Conservation (phyloP, 2,113 vertebrate species). For the Neotoma lepida region DNA sequence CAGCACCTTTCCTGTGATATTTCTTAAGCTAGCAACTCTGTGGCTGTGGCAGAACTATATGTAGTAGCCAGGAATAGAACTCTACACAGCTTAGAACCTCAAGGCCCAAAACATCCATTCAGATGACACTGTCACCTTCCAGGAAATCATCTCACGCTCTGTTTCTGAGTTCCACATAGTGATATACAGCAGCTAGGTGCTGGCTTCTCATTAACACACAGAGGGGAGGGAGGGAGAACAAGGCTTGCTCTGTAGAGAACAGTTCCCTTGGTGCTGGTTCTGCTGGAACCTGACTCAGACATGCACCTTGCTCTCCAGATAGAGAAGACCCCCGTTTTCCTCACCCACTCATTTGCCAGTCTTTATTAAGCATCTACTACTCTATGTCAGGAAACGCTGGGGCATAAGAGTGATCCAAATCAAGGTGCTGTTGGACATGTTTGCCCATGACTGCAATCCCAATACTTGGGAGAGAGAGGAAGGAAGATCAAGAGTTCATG, state of each 20-base stretch:
- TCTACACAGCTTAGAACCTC: slow-evolving; percentile 62
- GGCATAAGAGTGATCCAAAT: not conserved
- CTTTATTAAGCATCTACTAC: not conserved
- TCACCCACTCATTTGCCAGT: not conserved
- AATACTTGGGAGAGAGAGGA: not conserved
- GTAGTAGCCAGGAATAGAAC: slow-evolving; percentile 77
- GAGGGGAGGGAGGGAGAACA: not conserved
- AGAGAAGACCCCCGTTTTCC: not conserved
- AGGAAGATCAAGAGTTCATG: not conserved
- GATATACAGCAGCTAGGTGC: slow-evolving; percentile 4
- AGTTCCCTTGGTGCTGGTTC: not conserved
- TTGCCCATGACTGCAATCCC: not conserved
- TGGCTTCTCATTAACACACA: slow-evolving; percentile 20
- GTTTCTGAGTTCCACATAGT: not conserved
- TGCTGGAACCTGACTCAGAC: not conserved
- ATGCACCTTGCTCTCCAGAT: not conserved
- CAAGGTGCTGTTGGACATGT: not conserved
- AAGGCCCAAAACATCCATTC: slow-evolving; percentile 62
- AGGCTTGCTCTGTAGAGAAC: not conserved
- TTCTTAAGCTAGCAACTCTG: not conserved
- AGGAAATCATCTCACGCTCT: slow-evolving; percentile 60
- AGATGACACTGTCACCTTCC: slow-evolving; percentile 71
- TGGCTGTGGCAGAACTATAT: slow-evolving; percentile 59
- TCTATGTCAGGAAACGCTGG: not conserved
- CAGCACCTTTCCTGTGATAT: slow-evolving; percentile 69